Evolutionary conservation across 2,797 vertebrate species (phyloP), one percentile per base, ranked within the genome.

Genomic region (Helicolenus hilgendorfi): DNA sequence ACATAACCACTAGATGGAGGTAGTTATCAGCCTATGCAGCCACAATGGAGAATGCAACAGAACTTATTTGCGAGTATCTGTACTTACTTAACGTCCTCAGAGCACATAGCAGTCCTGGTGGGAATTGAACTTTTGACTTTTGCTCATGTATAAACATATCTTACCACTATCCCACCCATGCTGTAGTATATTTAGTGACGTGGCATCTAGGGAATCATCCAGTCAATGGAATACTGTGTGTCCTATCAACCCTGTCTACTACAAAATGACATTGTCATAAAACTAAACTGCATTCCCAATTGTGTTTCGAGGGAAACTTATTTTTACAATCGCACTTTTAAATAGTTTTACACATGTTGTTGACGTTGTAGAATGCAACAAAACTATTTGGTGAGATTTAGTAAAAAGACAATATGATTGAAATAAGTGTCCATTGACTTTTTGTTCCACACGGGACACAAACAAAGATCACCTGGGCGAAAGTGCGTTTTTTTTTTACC

Each of bases 1-100:
- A 56, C 24, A 0, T 45, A 2, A 10, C 92, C 97, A 93, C 91
- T 88, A 96, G 97, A 87, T 94, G 95, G 94, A 27, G 84, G 27
- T 75, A 92, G 31, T 79, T 24, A 55, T 72, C 65, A 55, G 56
- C 4, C 33, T 56, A 55, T 72, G 20, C 24, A 24, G 11, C 27
- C 8, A 41, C 14, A 35, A 9, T 55, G 11, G 4, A 27, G n/a
- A 33, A 4, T 18, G 24, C 4, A 55, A 0, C 5, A 64, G 24
- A 7, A 15, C 10, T 24, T 22, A 53, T 20, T 8, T 5, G 11
- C 2, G 0, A 59, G 6, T 29, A 35, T 33, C 78, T 79, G 69
- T 70, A 58, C 4, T 33, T 36, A 13, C 4, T 71, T 53, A 2
- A 60, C 65, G 36, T 68, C 70, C 31, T 31, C 15, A 11, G 11